phyloP scores from a whole-genome alignment of 2,888 invertebrate species.

The Thereva unica region DNA sequence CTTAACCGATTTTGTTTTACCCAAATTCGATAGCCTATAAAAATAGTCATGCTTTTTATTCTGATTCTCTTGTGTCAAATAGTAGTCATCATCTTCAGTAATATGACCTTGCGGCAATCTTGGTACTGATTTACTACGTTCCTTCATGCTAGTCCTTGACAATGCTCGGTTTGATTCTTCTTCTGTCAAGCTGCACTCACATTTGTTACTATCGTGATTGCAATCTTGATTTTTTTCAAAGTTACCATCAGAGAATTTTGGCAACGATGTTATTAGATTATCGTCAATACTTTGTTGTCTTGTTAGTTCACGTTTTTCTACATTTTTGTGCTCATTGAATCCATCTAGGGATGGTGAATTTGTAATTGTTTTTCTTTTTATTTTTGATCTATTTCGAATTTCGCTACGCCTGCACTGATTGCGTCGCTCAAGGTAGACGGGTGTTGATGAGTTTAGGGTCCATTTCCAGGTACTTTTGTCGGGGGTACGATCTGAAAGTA shows the following conservation, averaged over 20 bases:
- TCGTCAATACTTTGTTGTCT: constrained; percentile 53
- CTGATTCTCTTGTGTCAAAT: constrained; percentile 46
- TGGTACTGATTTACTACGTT: constrained; percentile 57
- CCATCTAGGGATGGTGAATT: constrained; percentile 54
- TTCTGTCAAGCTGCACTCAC: constrained; percentile 17
- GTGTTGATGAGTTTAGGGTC: constrained; percentile 72
- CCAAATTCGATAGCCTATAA: constrained; percentile 32
- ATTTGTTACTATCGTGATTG: constrained; percentile 6
- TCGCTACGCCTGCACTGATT: constrained; percentile 72
- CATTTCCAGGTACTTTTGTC: constrained; percentile 59
- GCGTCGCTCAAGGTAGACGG: constrained; percentile 86
- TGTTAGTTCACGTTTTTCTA: constrained; percentile 13
- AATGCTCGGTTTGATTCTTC: constrained; percentile 3
- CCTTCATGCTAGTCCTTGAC: constrained; percentile 44
- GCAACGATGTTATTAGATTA: constrained; percentile 48
- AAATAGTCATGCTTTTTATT: constrained; percentile 49
- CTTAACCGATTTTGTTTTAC: constrained; percentile 51
- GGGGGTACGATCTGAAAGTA: constrained; percentile 53
- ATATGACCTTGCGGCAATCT: constrained; percentile 49
- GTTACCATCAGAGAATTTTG: constrained; percentile 43
- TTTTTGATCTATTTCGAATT: constrained; percentile 56
- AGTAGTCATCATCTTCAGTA: constrained; percentile 46
- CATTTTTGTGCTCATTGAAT: constrained; percentile 48
- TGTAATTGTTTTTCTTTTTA: constrained; percentile 55
- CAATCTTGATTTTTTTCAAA: constrained; percentile 4